Conservation (phyloP, 2,113 vertebrate genomes). For the Progne subis region DNA sequence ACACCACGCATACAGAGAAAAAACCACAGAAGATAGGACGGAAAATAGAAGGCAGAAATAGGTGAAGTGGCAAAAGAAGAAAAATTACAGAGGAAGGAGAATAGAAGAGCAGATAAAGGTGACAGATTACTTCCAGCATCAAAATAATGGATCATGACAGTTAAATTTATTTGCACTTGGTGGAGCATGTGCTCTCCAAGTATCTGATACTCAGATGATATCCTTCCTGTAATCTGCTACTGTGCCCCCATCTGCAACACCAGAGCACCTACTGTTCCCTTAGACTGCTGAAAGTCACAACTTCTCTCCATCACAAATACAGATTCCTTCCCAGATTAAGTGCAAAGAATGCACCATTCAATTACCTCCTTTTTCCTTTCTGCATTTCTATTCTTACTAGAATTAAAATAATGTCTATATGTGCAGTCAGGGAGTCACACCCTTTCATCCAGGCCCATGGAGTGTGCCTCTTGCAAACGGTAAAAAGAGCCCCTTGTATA, state of each 20-base stretch:
- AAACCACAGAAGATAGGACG: not conserved
- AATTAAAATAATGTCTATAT: not conserved
- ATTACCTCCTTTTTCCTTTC: not conserved
- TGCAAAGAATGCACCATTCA: not conserved
- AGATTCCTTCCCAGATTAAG: not conserved
- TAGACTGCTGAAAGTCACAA: not conserved
- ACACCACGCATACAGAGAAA: not conserved
- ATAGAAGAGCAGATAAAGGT: not conserved
- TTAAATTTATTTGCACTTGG: slow-evolving; percentile 2
- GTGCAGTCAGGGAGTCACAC: not conserved
- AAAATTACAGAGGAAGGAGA: not conserved
- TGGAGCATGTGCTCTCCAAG: not conserved
- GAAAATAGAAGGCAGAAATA: not conserved
- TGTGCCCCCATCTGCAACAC: not conserved
- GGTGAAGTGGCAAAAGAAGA: not conserved
- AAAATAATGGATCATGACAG: not conserved
- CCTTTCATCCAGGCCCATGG: not conserved
- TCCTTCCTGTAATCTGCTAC: not conserved
- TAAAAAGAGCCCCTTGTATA: not conserved
- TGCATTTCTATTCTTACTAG: not conserved
- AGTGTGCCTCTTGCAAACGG: not conserved
- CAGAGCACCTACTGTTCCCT: not conserved
- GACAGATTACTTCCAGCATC: not conserved
- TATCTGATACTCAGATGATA: not conserved
- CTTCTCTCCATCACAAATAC: not conserved